Conservation (phyloP, 2,797 vertebrate genomes). For the Leuciscus waleckii region DNA sequence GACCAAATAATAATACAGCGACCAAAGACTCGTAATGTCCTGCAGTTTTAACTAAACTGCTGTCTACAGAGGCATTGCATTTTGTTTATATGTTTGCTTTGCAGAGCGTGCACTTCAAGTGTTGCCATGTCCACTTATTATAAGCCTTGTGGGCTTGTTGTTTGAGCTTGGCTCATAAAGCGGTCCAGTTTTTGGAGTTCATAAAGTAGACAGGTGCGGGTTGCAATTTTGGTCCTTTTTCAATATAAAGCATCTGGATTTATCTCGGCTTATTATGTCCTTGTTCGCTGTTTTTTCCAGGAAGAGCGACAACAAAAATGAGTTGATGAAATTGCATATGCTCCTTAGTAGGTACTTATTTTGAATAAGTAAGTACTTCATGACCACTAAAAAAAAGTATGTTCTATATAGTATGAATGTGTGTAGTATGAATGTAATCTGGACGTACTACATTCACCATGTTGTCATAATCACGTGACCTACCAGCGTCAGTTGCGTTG, state of each 20-base stretch:
- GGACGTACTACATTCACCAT: no score
- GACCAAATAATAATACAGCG: background rate
- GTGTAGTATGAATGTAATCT: no score
- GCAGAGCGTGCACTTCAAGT: background rate
- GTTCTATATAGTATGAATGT: no score
- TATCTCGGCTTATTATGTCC: background rate
- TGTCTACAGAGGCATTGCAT: background rate
- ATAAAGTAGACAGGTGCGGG: background rate
- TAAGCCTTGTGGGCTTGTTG: background rate
- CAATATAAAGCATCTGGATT: background rate
- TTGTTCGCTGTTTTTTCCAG: background rate
- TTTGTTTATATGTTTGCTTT: background rate
- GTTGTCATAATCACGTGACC: no score
- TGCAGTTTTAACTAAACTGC: background rate
- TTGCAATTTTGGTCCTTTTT: background rate
- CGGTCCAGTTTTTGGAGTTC: background rate
- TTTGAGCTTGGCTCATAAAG: background rate
- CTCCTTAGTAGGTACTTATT: no score
- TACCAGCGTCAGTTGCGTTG: no score
- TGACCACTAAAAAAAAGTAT: no score
- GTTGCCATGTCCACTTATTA: background rate
- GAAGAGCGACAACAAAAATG: background rate
- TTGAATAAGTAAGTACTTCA: no score
- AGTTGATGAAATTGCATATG: background rate
- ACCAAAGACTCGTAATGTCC: background rate